Conservation (phyloP, 2,888 invertebrate species). For the Lycia hirtaria region DNA sequence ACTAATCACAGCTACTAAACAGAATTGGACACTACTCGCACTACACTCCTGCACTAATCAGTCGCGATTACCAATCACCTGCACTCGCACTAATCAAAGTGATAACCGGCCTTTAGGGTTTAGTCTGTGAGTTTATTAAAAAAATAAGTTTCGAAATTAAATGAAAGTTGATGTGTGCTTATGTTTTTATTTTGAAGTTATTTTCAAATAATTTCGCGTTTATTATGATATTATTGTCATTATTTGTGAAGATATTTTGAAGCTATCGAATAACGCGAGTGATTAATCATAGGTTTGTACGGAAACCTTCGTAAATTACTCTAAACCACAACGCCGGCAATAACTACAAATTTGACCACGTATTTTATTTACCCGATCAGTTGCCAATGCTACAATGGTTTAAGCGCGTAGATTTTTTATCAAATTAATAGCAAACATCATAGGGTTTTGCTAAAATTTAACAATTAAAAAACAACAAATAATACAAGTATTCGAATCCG, state of each 20-base stretch:
- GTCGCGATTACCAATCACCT: too few relatives aligned
- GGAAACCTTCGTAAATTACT: neutral
- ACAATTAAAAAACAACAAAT: too few relatives aligned
- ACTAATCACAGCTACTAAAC: too few relatives aligned
- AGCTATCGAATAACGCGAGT: neutral
- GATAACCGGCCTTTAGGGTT: too few relatives aligned
- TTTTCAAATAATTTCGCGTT: neutral
- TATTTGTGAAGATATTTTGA: neutral
- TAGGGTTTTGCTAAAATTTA: too few relatives aligned
- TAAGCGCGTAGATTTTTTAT: too few relatives aligned
- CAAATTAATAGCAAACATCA: too few relatives aligned
- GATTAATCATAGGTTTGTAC: neutral
- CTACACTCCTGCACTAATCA: too few relatives aligned
- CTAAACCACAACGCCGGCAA: neutral
- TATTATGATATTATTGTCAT: neutral
- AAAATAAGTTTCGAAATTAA: neutral
- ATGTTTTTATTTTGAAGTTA: constrained; percentile 1
- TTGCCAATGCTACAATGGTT: neutral
- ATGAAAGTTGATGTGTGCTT: neutral
- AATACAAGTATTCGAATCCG: too few relatives aligned
- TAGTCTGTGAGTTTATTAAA: too few relatives aligned
- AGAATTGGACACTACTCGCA: too few relatives aligned
- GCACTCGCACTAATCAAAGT: too few relatives aligned
- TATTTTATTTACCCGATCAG: neutral
- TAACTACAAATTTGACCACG: neutral